Conservation (phyloP, 2,113 vertebrate genomes). For the Antechinus stuartii region DNA sequence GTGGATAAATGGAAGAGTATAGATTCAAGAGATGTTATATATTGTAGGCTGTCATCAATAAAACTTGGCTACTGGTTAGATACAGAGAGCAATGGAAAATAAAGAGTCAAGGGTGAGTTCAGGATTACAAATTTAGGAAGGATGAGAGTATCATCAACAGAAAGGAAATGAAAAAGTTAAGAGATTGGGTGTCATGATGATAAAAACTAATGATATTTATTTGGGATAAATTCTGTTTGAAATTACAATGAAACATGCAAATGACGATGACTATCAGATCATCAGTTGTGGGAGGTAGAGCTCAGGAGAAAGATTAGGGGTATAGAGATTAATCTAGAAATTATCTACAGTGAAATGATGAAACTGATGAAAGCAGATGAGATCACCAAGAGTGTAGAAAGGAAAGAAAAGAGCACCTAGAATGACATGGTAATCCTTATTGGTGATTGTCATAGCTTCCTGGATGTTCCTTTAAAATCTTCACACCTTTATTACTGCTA, state of each 20-base stretch:
- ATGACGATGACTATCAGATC: neutral
- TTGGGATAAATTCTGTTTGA: neutral
- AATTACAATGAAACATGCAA: neutral
- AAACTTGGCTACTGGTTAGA: neutral
- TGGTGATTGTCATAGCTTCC: neutral
- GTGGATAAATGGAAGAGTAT: neutral
- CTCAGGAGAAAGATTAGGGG: neutral
- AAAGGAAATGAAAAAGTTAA: neutral
- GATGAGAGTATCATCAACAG: neutral
- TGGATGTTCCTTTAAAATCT: neutral
- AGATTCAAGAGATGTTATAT: neutral
- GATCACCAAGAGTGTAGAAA: neutral
- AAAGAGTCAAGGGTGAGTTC: neutral
- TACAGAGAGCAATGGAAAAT: neutral
- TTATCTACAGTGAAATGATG: neutral
- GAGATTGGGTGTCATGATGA: neutral
- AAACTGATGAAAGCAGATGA: neutral
- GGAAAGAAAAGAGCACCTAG: neutral
- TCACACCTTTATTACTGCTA: neutral
- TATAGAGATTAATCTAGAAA: neutral
- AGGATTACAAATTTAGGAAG: neutral
- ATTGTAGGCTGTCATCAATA: neutral
- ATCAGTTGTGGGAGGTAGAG: neutral
- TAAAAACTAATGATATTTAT: neutral
- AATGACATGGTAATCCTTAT: neutral